A percentile compares a stretch with the other conserved stretches of the same genome.
phyloP scores from a whole-genome alignment of 2,113 vertebrate species.

The Neoarius graeffei region DNA sequence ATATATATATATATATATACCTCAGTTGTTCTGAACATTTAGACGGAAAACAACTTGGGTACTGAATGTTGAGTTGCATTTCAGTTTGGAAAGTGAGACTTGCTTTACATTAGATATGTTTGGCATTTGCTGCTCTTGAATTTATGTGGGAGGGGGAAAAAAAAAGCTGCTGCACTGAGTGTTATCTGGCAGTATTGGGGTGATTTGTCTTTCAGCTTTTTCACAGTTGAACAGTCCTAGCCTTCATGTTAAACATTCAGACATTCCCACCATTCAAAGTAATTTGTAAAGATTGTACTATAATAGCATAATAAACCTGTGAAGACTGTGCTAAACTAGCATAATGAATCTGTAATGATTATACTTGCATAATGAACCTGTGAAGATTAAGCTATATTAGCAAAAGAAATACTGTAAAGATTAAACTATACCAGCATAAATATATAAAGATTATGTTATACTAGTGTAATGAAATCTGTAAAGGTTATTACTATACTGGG shows the following conservation, averaged over 20 bases:
- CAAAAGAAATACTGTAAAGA: neutral
- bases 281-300: neutral
- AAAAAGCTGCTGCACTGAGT: neutral
- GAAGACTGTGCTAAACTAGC: neutral
- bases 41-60: neutral
- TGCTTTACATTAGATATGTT: neutral
- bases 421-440: neutral
- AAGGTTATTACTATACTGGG: neutral
- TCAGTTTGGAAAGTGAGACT: neutral
- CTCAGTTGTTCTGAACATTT: neutral
- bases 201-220: neutral
- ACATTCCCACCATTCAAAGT: neutral
- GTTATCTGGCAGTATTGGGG: neutral
- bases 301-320: neutral
- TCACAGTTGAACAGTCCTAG: neutral
- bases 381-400: neutral
- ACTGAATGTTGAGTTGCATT: neutral
- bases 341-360: neutral
- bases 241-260: neutral
- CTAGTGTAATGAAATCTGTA: neutral
- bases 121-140: neutral
- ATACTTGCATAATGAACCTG: neutral
- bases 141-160: neutral
- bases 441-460: neutral
- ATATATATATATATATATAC: neutral